These are phyloP conservation scores for Mormyrus iriodes DNA, from an alignment of 2,113 vertebrate species.

Conservation along the genomic window DNA sequence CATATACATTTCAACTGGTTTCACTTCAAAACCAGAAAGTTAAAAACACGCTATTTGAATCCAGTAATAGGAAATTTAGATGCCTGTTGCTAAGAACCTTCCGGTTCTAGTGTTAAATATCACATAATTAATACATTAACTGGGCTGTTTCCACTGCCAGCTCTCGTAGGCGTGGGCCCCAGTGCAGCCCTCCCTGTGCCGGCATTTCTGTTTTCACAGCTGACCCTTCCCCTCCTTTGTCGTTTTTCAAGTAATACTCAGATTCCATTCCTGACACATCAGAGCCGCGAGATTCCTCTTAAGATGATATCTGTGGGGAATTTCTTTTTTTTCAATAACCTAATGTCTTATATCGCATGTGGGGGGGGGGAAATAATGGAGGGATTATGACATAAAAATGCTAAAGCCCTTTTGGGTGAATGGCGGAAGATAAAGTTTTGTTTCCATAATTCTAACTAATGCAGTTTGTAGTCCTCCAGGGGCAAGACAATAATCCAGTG, in stretches of 20 bases:
- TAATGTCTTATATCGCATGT: conserved; percentile 68
- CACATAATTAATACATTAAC: conserved; percentile 42
- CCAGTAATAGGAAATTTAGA: background rate
- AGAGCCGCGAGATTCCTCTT: conserved; percentile 77
- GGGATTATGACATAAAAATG: conserved; percentile 79
- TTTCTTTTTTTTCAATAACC: conserved; percentile 76
- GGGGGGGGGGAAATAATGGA: conserved; percentile 53
- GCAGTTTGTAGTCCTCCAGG: conserved; percentile 72
- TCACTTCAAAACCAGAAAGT: background rate
- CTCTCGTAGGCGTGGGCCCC: conserved; percentile 54
- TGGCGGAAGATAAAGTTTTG: conserved; percentile 66
- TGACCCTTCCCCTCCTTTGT: conserved; percentile 66
- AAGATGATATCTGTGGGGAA: conserved; percentile 80
- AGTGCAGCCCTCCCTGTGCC: conserved; percentile 53
- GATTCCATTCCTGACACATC: conserved; percentile 75
- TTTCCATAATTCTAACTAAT: conserved; percentile 76
- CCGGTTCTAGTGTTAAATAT: conserved; percentile 31
- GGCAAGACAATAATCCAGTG: conserved; percentile 66
- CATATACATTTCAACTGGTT: background rate
- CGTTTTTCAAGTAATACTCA: conserved; percentile 65
- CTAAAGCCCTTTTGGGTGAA: conserved; percentile 66
- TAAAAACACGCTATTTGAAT: background rate
- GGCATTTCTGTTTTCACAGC: conserved; percentile 67
- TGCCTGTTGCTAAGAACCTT: background rate
- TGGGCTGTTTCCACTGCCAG: conserved; percentile 44